Evolutionary conservation across 2,888 invertebrate genomes (phyloP).

Genomic region (Ellobium chinense): DNA sequence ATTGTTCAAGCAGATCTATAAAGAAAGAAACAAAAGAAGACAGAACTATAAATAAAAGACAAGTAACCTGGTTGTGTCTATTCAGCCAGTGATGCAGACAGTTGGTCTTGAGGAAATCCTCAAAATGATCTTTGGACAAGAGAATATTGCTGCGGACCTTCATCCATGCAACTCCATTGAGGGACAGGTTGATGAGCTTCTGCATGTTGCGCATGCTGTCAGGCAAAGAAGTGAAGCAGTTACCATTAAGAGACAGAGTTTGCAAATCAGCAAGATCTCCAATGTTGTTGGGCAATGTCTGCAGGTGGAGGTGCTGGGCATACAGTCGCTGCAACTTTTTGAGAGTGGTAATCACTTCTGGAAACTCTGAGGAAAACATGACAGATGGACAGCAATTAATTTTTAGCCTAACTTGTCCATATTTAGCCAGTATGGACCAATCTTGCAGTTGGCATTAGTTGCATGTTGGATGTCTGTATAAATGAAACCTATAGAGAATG

Average conservation of each 20-base stretch:
- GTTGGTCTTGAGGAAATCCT: conserved; percentile 56
- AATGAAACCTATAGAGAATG: too few relatives aligned
- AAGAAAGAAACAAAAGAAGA: too few relatives aligned
- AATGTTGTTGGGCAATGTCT: conserved; percentile 63
- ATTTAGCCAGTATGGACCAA: too few relatives aligned
- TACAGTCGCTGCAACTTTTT: conserved; percentile 60
- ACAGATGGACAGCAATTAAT: too few relatives aligned
- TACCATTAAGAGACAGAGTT: conserved; percentile 61
- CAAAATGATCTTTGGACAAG: conserved; percentile 63
- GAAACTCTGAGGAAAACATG: conserved; percentile 31
- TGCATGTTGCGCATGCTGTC: conserved; percentile 59
- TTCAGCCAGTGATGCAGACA: conserved; percentile 63
- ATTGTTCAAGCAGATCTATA: too few relatives aligned
- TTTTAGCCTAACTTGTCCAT: too few relatives aligned
- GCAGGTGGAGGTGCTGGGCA: conserved; percentile 61
- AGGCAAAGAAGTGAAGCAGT: conserved; percentile 65
- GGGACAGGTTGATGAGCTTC: conserved; percentile 60
- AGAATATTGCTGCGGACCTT: conserved; percentile 54
- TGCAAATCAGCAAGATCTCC: conserved; percentile 61
- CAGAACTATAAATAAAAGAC: background rate
- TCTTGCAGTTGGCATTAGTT: too few relatives aligned
- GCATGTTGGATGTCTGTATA: too few relatives aligned
- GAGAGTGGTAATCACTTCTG: conserved; percentile 55
- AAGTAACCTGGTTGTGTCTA: conserved; percentile 58
- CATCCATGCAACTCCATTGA: conserved; percentile 71